These are phyloP conservation scores for Hydraecia micacea DNA, from an alignment of 2,888 invertebrate species.

Conservation along the genomic window DNA sequence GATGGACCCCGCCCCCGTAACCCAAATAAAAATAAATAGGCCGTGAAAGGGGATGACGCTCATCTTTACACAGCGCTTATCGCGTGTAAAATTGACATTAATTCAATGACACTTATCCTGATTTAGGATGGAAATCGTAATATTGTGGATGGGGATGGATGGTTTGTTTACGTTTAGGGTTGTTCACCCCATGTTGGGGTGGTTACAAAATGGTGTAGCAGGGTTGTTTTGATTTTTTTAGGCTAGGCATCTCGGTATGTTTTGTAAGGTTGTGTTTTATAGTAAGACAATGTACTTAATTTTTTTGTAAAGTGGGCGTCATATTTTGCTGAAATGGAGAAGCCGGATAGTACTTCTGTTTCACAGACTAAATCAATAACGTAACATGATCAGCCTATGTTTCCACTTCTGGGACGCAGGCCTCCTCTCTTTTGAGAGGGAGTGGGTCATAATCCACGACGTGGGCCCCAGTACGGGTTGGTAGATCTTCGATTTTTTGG, in stretches of 20 bases:
- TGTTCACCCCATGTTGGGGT: constrained; percentile 20
- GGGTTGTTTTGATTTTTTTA: neutral
- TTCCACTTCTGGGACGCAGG: neutral
- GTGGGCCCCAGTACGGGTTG: no score
- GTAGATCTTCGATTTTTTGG: no score
- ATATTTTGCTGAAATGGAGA: neutral
- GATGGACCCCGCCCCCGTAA: constrained; percentile 43
- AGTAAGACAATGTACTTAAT: neutral
- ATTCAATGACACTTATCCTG: constrained; percentile 43
- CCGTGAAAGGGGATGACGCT: constrained; percentile 47
- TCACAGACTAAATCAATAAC: neutral
- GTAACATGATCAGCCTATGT: neutral
- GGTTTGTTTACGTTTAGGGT: constrained; percentile 38
- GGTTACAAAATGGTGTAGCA: neutral
- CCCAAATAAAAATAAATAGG: constrained; percentile 58
- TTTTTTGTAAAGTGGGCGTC: neutral
- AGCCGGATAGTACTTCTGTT: neutral
- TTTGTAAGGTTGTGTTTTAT: neutral
- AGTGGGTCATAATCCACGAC: no score
- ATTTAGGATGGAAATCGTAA: constrained; percentile 38
- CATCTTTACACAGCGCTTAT: constrained; percentile 20
- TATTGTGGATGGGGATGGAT: constrained; percentile 16
- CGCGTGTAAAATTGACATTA: constrained; percentile 56
- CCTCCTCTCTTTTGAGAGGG: neutral
- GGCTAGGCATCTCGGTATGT: no score